These are phyloP conservation scores for Daphoenositta chrysoptera DNA, from an alignment of 2,113 vertebrate species.

Conservation along the genomic window DNA sequence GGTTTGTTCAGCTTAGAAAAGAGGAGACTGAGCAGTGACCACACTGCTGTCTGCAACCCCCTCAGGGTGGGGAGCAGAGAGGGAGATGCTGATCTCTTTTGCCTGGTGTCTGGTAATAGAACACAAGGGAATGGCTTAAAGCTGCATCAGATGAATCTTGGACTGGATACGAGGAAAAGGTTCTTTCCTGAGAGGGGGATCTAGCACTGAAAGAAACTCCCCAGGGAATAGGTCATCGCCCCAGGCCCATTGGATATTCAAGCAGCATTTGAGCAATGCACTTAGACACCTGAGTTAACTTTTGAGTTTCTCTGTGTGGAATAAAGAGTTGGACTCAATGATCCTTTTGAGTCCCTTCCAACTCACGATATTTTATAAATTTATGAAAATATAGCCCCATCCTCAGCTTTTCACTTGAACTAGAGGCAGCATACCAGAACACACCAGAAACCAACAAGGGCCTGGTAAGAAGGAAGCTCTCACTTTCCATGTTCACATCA, in stretches of 20 bases:
- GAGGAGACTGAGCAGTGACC: not conserved
- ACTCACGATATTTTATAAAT: not conserved
- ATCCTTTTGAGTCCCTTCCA: not conserved
- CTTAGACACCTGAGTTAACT: not conserved
- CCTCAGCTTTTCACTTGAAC: not conserved
- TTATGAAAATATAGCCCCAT: not conserved
- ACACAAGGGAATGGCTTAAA: not conserved
- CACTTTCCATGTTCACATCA: not conserved
- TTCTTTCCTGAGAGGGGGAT: not conserved
- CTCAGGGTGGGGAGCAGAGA: not conserved
- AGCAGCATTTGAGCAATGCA: not conserved
- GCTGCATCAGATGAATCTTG: not conserved
- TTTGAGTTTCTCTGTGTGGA: not conserved
- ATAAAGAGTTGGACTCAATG: not conserved
- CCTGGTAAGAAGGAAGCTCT: not conserved
- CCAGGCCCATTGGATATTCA: not conserved
- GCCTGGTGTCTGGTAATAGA: not conserved
- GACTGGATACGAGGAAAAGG: not conserved
- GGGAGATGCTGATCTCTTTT: not conserved
- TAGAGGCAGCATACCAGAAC: not conserved
- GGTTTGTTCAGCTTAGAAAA: not conserved
- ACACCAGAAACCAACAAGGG: not conserved
- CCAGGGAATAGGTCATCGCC: fast-evolving
- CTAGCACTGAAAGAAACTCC: not conserved
- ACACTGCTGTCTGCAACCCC: not conserved